Percentiles rank a stretch among this genome's conserved stretches.
These are phyloP conservation scores for Hetaerina titia DNA, from an alignment of 2,888 invertebrate species.

Conservation along the genomic window DNA sequence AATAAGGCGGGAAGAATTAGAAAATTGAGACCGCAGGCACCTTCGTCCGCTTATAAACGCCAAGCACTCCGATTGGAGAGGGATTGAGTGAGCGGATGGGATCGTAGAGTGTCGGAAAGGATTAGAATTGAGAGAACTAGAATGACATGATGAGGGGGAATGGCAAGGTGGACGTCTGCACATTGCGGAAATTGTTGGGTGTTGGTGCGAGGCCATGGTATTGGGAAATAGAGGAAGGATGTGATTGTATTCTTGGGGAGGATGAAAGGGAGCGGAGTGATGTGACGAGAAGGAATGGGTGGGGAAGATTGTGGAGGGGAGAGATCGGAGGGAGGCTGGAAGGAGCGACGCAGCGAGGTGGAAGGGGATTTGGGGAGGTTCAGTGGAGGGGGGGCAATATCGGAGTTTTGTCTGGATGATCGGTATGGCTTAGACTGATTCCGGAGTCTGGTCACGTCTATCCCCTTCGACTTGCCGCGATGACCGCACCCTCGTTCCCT, in stretches of 20 bases:
- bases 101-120: neutral
- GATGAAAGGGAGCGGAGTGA: neutral
- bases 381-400: neutral
- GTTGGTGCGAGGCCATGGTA: neutral
- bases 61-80: neutral
- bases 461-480: neutral
- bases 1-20: too few relatives aligned
- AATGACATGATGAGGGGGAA: neutral
- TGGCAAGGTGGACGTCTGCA: neutral
- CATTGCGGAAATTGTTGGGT: neutral
- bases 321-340: neutral
- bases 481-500: neutral
- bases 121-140: neutral
- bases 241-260: constrained; percentile 23
- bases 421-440: constrained; percentile 2
- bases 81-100: neutral
- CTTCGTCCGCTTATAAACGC: neutral
- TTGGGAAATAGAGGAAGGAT: constrained; percentile 7
- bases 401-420: constrained; percentile 40
- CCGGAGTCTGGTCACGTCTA: constrained; percentile 49
- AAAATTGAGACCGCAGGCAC: neutral
- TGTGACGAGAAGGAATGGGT: neutral
- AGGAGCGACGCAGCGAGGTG: neutral
- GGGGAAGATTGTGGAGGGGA: neutral
- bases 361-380: neutral